Base-by-base conservation (phyloP, 2,888 invertebrate species). In the Halictus ligatus region DNA sequence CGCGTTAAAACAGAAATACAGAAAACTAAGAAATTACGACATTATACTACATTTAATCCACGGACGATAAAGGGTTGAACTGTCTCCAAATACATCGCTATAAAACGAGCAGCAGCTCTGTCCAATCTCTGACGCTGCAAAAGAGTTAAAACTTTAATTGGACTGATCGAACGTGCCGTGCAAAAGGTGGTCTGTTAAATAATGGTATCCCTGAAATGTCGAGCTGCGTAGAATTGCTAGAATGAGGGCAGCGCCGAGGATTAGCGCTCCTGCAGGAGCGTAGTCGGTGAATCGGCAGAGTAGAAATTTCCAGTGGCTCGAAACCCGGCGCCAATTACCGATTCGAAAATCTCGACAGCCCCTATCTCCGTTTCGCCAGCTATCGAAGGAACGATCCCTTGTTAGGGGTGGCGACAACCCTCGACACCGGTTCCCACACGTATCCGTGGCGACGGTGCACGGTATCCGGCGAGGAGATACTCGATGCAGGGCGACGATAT, bases 401-500 rank as follows among this genome's bases (percentile, higher is more conserved):
- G 60, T 76, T 76, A 46, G 18, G 25, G 21, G 25, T 21, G 54
- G 43, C 81, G 48, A 43, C 64, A 35, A 4, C 25, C 35, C 29
- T 21, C 64, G 29, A 77, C 54, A 54, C 54, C 21, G 18, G 15
- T 40, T 15, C 40, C 29, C 21, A 40, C 60, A 48, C 83, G 67
- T 29, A 67, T 29, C 48, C 29, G 40, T 48, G 73, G 43, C 29
- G 46, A 6, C 64, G 64, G n/a, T 35, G 73, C 25, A 40, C 54
- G 67, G 48, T 46, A 35, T 46, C 54, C 46, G 48, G 48, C 60
- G 69, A 18, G 35, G 50, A 73, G 78, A 83, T 83, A 84, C 87
- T 88, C 74, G 74, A 79, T 75, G 75, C 75, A 69, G 75, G 75
- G 50, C 81, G 83, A 80, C 87, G 88, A 89, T 92, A 92, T 93